phyloP scores from a whole-genome alignment of 1,140 invertebrate species.

The Drosophila kurseongensis region DNA sequence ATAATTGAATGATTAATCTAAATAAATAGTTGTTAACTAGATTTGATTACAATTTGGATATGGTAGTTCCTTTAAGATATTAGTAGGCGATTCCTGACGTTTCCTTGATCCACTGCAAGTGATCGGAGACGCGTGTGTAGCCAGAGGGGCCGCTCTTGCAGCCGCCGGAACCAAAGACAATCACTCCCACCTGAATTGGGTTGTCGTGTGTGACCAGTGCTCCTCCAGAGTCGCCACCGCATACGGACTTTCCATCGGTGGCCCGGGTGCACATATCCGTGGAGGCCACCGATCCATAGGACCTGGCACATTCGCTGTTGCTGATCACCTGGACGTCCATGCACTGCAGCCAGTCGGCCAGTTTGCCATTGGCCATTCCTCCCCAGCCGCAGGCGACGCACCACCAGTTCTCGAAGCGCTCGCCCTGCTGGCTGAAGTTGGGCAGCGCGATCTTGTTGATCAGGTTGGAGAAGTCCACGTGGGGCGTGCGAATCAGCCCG shows the following conservation, averaged over 20 bases:
- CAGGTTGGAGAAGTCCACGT: slow-evolving; percentile 35
- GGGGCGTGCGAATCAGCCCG: slow-evolving; percentile 56
- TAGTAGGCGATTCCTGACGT: slow-evolving; percentile 50
- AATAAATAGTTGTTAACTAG: background rate
- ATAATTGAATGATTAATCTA: background rate
- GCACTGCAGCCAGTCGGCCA: slow-evolving; percentile 39
- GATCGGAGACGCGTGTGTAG: slow-evolving; percentile 35
- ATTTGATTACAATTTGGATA: background rate
- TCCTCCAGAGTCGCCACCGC: slow-evolving; percentile 40
- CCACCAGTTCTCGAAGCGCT: slow-evolving; percentile 44
- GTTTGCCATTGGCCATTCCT: slow-evolving; percentile 12
- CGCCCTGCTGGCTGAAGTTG: slow-evolving; percentile 9
- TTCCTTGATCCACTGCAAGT: slow-evolving; percentile 37
- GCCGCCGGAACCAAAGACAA: slow-evolving; percentile 11
- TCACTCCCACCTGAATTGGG: slow-evolving; percentile 32
- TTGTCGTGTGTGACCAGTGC: slow-evolving; percentile 42
- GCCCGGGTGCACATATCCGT: slow-evolving; percentile 30
- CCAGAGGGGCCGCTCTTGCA: slow-evolving; percentile 24
- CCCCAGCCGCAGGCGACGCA: slow-evolving; percentile 62
- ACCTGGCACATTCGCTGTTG: slow-evolving; percentile 9
- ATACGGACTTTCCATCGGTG: slow-evolving; percentile 12
- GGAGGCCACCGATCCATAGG: slow-evolving; percentile 7
- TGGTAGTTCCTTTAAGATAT: background rate
- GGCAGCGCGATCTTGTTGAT: slow-evolving; percentile 48
- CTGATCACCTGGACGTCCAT: slow-evolving; percentile 36